These are phyloP conservation scores for Lithophane socia DNA, from an alignment of 2,888 invertebrate genomes.

Conservation along the genomic window DNA sequence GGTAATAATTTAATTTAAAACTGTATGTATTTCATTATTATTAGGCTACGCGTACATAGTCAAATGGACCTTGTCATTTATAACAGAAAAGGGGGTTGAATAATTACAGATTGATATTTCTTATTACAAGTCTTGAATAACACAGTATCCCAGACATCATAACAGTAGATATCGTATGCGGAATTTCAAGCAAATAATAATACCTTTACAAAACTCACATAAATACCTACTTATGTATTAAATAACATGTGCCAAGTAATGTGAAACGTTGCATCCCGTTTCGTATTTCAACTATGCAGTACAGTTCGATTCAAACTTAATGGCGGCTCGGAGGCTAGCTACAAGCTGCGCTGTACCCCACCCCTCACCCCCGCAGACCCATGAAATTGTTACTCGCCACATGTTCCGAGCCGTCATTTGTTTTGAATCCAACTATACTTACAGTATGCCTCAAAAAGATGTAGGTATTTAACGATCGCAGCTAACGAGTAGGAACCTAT, in stretches of 20 bases:
- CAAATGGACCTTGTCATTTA: neutral
- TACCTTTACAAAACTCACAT: neutral
- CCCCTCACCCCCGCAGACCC: too few species aligned
- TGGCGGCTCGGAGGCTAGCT: too few species aligned
- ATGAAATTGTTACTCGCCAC: too few species aligned
- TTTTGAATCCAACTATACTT: too few species aligned
- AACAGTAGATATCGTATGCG: conserved; percentile 20
- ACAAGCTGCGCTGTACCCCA: too few species aligned
- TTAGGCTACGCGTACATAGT: neutral
- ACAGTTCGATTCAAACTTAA: neutral
- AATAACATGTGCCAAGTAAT: neutral
- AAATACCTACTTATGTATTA: neutral
- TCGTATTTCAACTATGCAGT: conserved; percentile 5
- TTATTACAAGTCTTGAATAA: neutral
- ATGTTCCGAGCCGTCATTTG: too few species aligned
- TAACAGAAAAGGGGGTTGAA: neutral
- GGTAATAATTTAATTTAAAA: conserved; percentile 18
- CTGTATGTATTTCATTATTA: neutral
- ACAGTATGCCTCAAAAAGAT: neutral
- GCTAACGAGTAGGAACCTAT: too few species aligned
- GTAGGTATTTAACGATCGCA: neutral
- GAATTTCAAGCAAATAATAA: conserved; percentile 15
- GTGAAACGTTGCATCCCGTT: neutral
- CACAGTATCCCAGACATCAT: neutral
- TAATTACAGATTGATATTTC: neutral